Base-by-base conservation (phyloP, 1,140 invertebrate species). In the Caenorhabditis briggsae region DNA sequence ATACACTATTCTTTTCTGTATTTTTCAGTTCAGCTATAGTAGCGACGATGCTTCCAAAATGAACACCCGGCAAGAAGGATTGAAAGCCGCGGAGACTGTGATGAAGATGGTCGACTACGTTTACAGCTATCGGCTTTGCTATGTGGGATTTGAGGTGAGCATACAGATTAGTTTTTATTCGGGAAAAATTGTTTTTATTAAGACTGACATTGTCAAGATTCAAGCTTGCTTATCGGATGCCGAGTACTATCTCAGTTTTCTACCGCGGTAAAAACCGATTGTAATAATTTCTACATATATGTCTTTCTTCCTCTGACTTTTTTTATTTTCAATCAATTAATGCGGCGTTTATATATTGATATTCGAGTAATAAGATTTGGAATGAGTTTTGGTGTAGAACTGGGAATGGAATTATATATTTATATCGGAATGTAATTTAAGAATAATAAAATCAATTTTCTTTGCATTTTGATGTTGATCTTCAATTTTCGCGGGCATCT, bases 71-170 rank as follows among this genome's bases (percentile, higher is more conserved):
- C 16, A 23, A 9, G 70, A 78, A 78, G 70, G 70, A 20, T 9
- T 78, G 18, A 78, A 78, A 78, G 50, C 70, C 9, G 23, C 50
- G 9, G n/a, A 50, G 41, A 78, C 70, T 23, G 70, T 78, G 7
- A 78, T 78, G 70, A 78, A 78, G 50, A 78, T 78, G 70, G 70
- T 78, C 14, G 70, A 78, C n/a, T 78, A 78, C 23, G 70, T 78
- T 5, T 78, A 53, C 46, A 78, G 50, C 46, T 78, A 78, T 25
- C 43, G 70, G 33, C 53, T 78, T 50, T 78, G 70, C 12, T 78
- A 78, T 53, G 70, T 78, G 6, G 70, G 70, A 50, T 78, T 78
- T 25, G 70, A 78, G 70, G 70, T 78, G 9, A 11, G n/a, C 23
- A 18, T 20, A 61, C 14, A 14, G 6, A 11, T 46, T 48, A 78